These are phyloP conservation scores for Eciton burchellii DNA, from an alignment of 1,140 invertebrate genomes.

Conservation along the genomic window DNA sequence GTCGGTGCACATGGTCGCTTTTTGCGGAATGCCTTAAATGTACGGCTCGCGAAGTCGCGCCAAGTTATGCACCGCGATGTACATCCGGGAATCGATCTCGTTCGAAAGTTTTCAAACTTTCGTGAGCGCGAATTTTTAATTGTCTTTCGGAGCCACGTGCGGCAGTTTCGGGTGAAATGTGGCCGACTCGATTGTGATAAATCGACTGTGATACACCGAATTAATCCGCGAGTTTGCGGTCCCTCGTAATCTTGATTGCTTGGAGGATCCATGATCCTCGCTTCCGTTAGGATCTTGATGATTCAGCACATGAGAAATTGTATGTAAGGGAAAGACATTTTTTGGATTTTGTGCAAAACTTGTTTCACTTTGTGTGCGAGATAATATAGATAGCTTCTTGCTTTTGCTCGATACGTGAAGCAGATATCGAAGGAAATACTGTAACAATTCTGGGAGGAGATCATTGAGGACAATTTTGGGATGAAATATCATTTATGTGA, in stretches of 20 bases:
- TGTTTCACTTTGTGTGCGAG: not conserved
- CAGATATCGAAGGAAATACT: not conserved
- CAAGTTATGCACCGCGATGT: slow-evolving; percentile 7
- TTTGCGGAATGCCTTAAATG: not conserved
- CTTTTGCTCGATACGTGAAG: not conserved
- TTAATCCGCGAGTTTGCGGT: not conserved
- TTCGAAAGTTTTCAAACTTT: not conserved
- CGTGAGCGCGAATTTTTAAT: not conserved
- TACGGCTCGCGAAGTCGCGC: not conserved
- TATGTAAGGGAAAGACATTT: no score
- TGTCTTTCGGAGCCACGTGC: not conserved
- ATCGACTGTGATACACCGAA: not conserved
- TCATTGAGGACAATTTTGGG: not conserved
- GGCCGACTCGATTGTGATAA: slow-evolving; percentile 1
- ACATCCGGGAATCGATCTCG: slow-evolving; percentile 23
- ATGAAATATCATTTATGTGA: not conserved
- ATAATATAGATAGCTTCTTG: slow-evolving; percentile 2
- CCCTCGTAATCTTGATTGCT: no score
- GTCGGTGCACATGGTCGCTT: slow-evolving; percentile 62
- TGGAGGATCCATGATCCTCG: no score
- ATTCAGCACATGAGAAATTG: no score
- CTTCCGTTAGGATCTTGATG: no score
- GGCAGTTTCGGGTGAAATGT: not conserved
- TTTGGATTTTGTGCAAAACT: no score
- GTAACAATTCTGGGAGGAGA: not conserved